Base-by-base conservation (phyloP, 1,140 invertebrate genomes). In the Aporrectodea caliginosa region DNA sequence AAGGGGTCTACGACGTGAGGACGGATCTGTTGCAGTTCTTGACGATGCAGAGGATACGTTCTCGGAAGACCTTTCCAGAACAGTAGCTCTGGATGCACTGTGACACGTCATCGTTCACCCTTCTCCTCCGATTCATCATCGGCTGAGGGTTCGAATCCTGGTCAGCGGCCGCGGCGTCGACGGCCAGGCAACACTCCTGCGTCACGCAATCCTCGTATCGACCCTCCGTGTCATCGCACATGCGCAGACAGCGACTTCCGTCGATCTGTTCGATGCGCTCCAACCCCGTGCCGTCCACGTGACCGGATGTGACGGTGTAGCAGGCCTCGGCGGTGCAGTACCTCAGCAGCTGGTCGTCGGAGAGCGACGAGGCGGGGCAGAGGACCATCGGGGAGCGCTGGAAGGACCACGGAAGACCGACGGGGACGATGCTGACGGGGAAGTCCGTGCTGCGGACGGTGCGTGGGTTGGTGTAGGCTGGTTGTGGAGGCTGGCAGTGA, bases 51-150 rank as follows among this genome's bases (percentile, higher is more conserved):
- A 58, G 16, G 32, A 77, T n/a, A 6, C 75, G 34, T 16, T 77
- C 22, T 16, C 32, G 22, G 14, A 72, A 32, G 34, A 14, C 27
- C 2, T 69, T 2, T 22, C 75, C 75, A 2, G 35, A 58, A 33
- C 75, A 77, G 75, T 77, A 77, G 75, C 75, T 77, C 43, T 77
- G 75, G 16, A 77, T 77, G 43, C 75, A 77, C 75, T 77, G 75
- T 30, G 75, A 71, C 22, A 77, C 75, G n/a, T 77, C 75, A 35
- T 77, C 75, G 29, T 77, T 77, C 2, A 77, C 58, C 33, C 75
- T 32, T 68, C 75, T n/a, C 58, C 58, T 77, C 6, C 75, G 16
- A n/a, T n/a, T n/a, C 35, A 35, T 33, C 75, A 69, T 14, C 75
- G 34, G 43, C 43, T 58, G 43, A 58, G 43, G 43, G 22, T 58